phyloP scores from a whole-genome alignment of 1,140 invertebrate species.

The Saccostrea echinata region DNA sequence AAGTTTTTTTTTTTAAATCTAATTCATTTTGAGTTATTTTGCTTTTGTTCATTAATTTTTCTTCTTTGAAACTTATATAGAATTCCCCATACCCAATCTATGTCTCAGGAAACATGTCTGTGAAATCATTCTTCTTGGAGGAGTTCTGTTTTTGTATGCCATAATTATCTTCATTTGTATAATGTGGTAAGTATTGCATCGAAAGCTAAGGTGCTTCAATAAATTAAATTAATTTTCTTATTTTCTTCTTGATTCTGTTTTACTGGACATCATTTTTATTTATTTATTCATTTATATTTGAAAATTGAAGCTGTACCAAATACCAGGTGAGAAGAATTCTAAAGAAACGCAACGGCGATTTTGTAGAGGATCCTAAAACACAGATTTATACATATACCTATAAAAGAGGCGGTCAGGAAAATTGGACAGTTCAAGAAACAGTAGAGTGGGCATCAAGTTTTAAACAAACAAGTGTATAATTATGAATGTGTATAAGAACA shows the following conservation, averaged over 20 bases:
- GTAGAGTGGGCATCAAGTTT: no score
- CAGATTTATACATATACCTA: not conserved
- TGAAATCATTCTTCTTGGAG: not conserved
- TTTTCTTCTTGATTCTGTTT: no score
- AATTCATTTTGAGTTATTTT: no score
- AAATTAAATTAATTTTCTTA: not conserved
- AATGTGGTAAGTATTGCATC: not conserved
- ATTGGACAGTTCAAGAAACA: no score
- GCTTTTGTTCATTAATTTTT: no score
- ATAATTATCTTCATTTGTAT: not conserved
- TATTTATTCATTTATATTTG: not conserved
- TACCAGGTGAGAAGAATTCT: not conserved
- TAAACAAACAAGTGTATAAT: no score
- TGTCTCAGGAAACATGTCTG: not conserved
- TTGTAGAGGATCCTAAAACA: not conserved
- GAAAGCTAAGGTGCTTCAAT: not conserved
- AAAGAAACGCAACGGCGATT: not conserved
- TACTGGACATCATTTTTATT: no score
- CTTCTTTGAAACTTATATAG: no score
- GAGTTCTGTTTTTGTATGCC: not conserved
- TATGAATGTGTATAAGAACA: no score
- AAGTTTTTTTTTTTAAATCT: no score
- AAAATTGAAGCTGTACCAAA: not conserved
- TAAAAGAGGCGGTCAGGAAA: not conserved
- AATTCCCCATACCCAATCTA: not conserved